These are phyloP conservation scores for Caerostris darwini DNA, from an alignment of 1,140 invertebrate species.

Conservation along the genomic window DNA sequence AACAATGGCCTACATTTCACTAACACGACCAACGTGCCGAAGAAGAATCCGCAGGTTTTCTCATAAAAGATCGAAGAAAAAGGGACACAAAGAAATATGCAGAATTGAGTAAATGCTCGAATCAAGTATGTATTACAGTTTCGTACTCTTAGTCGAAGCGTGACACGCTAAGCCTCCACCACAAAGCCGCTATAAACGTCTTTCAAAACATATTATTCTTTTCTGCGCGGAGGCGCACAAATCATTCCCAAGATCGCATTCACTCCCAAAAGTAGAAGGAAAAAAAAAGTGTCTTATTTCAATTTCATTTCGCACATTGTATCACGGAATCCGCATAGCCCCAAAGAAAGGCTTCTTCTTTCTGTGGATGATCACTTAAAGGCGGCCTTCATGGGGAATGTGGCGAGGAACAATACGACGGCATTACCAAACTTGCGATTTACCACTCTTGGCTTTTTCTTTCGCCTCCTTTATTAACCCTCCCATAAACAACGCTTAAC, in stretches of 20 bases:
- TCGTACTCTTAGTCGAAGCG: background rate
- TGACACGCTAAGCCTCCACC: constrained; percentile 56
- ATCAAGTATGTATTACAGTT: constrained; percentile 35
- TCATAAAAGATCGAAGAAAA: background rate
- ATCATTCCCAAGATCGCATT: constrained; percentile 58
- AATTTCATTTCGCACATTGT: constrained; percentile 65
- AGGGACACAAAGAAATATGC: background rate
- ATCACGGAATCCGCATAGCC: background rate
- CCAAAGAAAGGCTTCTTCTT: constrained; percentile 10
- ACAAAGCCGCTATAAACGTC: constrained; percentile 6
- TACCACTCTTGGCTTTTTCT: constrained; percentile 29
- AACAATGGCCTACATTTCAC: background rate
- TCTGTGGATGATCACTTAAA: constrained; percentile 22
- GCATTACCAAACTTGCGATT: constrained; percentile 61
- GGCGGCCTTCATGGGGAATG: constrained; percentile 44
- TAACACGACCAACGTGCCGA: background rate
- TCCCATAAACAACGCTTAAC: constrained; percentile 75
- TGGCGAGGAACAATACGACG: constrained; percentile 43
- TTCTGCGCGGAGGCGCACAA: constrained; percentile 23
- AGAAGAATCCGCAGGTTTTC: background rate
- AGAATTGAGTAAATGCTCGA: constrained; percentile 21
- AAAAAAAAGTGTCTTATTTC: constrained; percentile 43
- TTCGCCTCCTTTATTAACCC: constrained; percentile 59
- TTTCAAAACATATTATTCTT: background rate
- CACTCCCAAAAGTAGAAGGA: background rate